phyloP scores from a whole-genome alignment of 2,888 invertebrate species.

The Dione juno region DNA sequence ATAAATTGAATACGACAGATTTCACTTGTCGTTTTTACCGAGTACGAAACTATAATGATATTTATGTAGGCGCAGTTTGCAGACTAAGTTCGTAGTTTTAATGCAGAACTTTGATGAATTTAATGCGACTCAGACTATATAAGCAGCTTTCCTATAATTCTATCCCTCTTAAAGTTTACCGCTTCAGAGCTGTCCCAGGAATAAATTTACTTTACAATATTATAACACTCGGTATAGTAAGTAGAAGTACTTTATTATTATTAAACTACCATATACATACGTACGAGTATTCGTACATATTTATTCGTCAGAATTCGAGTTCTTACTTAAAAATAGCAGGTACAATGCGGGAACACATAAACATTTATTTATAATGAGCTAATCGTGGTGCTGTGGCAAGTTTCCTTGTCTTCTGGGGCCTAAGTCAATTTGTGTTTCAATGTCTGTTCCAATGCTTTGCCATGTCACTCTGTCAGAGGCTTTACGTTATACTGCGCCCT shows the following conservation, averaged over 20 bases:
- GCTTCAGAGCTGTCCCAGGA: constrained; percentile 34
- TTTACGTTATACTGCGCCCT: too few relatives aligned
- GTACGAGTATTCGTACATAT: too few relatives aligned
- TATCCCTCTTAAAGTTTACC: constrained; percentile 42
- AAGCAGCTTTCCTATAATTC: constrained; percentile 44
- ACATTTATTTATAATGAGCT: too few relatives aligned
- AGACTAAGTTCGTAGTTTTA: constrained; percentile 41
- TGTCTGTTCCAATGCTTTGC: too few relatives aligned
- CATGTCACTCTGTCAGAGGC: too few relatives aligned
- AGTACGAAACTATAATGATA: constrained; percentile 14
- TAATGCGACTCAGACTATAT: constrained; percentile 44
- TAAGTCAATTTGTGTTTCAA: too few relatives aligned
- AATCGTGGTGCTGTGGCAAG: too few relatives aligned
- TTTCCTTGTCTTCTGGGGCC: too few relatives aligned
- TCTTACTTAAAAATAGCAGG: too few relatives aligned
- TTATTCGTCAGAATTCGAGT: too few relatives aligned
- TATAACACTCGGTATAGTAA: neutral
- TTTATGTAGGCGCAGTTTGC: constrained; percentile 33
- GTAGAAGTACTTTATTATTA: neutral
- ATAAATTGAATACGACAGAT: neutral
- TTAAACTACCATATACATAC: neutral
- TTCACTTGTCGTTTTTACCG: neutral
- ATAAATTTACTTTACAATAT: constrained; percentile 34
- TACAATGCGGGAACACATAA: too few relatives aligned
- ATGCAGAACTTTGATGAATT: constrained; percentile 47